Percentiles rank a stretch among this genome's conserved stretches.
Evolutionary conservation across 2,113 vertebrate genomes (phyloP).

Genomic region (Lontra canadensis): DNA sequence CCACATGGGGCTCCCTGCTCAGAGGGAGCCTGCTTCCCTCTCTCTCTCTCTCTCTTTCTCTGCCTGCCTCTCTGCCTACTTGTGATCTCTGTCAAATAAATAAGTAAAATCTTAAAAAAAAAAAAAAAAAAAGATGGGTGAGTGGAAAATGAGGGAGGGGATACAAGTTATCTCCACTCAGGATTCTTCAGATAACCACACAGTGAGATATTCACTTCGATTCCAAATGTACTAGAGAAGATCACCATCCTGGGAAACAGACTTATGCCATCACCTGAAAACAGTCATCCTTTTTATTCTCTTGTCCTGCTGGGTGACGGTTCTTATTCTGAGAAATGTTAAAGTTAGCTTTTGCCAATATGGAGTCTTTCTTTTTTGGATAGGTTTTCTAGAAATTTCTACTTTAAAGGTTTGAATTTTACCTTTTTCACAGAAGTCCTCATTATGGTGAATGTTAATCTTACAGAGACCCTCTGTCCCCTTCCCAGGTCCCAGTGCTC

Average conservation of each 20-base stretch:
- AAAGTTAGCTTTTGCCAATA: neutral
- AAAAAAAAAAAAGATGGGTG: neutral
- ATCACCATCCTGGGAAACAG: too few relatives aligned
- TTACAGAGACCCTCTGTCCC: neutral
- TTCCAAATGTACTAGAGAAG: neutral
- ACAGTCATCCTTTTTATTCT: neutral
- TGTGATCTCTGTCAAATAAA: too few relatives aligned
- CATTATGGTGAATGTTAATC: neutral
- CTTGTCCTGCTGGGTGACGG: neutral
- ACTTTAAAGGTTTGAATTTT: neutral
- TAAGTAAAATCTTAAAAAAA: neutral
- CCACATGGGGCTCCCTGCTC: too few relatives aligned
- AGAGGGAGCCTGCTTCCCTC: too few relatives aligned
- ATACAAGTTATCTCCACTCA: neutral
- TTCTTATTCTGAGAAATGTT: neutral
- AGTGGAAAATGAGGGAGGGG: neutral
- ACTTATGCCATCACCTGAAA: neutral
- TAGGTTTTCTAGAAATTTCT: slow-evolving; percentile 1
- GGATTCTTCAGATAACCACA: neutral
- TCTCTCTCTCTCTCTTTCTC: too few relatives aligned
- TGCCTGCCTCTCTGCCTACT: too few relatives aligned
- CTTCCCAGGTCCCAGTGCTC: neutral
- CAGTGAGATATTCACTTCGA: neutral
- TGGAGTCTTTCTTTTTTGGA: neutral
- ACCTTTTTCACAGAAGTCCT: neutral